Conservation (phyloP, 2,113 vertebrate species). For the Gracilinanus agilis region DNA sequence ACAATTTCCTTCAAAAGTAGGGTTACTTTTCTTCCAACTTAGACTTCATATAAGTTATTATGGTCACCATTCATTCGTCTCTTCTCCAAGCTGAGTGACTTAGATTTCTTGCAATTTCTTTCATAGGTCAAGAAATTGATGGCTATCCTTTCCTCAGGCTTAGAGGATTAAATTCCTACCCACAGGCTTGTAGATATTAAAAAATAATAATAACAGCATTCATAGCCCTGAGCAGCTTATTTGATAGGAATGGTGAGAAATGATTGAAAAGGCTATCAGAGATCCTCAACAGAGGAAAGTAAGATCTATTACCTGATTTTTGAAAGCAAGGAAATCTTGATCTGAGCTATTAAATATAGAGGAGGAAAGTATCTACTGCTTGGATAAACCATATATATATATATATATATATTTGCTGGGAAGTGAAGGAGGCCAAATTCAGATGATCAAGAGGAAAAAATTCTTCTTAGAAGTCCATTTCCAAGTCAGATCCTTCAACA, state of each 20-base stretch:
- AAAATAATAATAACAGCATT: not conserved
- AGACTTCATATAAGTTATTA: not conserved
- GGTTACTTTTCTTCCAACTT: not conserved
- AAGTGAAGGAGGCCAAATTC: not conserved
- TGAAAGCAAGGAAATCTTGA: not conserved
- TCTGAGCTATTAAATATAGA: not conserved
- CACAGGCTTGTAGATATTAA: not conserved
- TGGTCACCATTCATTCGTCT: not conserved
- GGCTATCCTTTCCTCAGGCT: not conserved
- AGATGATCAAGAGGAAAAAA: slow-evolving; percentile 17
- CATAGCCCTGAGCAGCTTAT: slow-evolving; percentile 1
- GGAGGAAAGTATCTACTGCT: not conserved
- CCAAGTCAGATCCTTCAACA: not conserved
- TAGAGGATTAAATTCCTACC: not conserved
- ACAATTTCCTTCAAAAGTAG: not conserved
- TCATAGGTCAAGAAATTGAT: slow-evolving; percentile 18
- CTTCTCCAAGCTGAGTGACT: not conserved
- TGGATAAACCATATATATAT: slow-evolving; percentile 24
- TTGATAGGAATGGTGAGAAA: not conserved
- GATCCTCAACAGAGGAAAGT: not conserved
- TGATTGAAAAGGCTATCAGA: not conserved
- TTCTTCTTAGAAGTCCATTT: not conserved
- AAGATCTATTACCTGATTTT: slow-evolving; percentile 33
- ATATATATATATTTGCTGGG: slow-evolving; percentile 30
- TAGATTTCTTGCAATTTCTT: slow-evolving; percentile 5